phyloP scores from a whole-genome alignment of 2,113 vertebrate genomes.

The Hemicordylus capensis region DNA sequence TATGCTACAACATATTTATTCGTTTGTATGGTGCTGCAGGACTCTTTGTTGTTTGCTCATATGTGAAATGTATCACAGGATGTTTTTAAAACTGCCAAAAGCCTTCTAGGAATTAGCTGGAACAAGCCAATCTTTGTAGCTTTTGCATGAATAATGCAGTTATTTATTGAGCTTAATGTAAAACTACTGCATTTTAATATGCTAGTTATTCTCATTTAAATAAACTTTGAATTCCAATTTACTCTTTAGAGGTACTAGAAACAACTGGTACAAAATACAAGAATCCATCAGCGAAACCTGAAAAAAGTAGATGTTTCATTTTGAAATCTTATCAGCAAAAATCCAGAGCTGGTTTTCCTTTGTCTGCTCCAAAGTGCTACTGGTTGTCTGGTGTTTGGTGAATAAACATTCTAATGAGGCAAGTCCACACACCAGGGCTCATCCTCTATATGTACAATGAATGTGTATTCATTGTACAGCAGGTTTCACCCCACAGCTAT shows the following conservation, averaged over 20 bases:
- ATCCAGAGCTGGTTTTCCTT: neutral
- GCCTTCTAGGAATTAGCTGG: conserved; percentile 23
- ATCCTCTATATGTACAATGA: no score
- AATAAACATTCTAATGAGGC: no score
- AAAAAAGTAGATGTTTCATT: neutral
- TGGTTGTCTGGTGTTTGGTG: neutral
- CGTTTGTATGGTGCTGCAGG: neutral
- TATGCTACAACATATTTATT: neutral
- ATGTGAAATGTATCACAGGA: conserved; percentile 38
- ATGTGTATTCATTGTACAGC: no score
- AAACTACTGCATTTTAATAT: conserved; percentile 21
- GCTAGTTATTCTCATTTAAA: neutral
- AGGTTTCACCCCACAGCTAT: no score
- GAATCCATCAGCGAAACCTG: neutral
- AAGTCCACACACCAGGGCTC: no score
- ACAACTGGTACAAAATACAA: neutral
- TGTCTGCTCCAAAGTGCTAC: neutral
- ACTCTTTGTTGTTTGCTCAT: neutral
- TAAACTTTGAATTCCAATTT: neutral
- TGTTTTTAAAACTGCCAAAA: conserved; percentile 44
- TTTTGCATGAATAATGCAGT: conserved; percentile 6
- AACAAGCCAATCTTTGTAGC: conserved; percentile 29
- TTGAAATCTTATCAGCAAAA: neutral
- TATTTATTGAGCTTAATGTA: conserved; percentile 31
- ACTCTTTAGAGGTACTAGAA: neutral